phyloP scores from a whole-genome alignment of 2,888 invertebrate genomes.

The Neelides folsomi region DNA sequence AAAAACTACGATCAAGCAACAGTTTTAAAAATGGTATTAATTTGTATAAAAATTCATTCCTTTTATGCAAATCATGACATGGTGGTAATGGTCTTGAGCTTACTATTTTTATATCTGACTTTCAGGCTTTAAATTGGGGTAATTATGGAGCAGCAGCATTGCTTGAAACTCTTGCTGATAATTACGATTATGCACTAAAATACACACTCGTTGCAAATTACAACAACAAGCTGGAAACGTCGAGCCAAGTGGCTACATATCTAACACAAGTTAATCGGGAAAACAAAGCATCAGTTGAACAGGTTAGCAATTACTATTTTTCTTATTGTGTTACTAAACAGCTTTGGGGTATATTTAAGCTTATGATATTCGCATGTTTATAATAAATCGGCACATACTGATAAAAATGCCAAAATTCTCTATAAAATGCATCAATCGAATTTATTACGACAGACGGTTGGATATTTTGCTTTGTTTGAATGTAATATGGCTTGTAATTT shows the following conservation, averaged over 20 bases:
- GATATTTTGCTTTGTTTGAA: no score
- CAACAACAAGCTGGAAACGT: conserved; percentile 13
- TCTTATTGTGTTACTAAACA: not conserved
- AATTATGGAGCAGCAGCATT: conserved; percentile 42
- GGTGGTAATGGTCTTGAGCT: not conserved
- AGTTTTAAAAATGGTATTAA: conserved; percentile 20
- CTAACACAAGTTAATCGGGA: conserved; percentile 16
- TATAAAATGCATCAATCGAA: no score
- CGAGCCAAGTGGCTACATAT: conserved; percentile 19
- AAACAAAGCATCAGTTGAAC: conserved; percentile 20
- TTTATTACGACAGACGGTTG: no score
- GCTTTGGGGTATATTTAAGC: no score
- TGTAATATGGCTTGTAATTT: not conserved
- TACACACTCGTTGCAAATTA: conserved; percentile 38
- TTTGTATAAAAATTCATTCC: not conserved
- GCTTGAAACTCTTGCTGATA: conserved; percentile 39
- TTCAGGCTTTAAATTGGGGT: conserved; percentile 38
- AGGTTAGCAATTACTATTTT: conserved; percentile 18
- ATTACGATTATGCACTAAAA: conserved; percentile 38
- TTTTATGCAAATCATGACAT: no score
- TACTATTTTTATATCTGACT: not conserved
- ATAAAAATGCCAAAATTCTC: no score
- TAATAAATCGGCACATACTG: no score
- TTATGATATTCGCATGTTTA: no score
- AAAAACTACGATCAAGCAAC: conserved; percentile 23